Evolutionary conservation across 1,140 invertebrate genomes (phyloP), one percentile per base, ranked within the genome.

Genomic region (Drosophila azteca): DNA sequence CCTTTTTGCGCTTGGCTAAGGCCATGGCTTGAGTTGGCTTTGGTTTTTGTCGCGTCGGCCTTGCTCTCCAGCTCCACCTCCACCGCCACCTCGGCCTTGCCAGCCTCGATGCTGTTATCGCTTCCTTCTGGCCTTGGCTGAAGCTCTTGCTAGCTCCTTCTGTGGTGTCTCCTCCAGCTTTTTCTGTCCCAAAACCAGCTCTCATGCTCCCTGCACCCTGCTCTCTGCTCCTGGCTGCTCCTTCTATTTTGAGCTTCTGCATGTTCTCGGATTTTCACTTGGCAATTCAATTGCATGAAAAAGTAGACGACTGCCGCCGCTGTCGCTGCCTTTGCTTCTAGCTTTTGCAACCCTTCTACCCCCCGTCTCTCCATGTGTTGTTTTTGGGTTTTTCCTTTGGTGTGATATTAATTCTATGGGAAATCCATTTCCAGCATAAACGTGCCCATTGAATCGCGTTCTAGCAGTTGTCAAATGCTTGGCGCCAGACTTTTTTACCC

Each of bases 361-460:
- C 20, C 24, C 45, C 17, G 17, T 3, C 7, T 49, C 15, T 7
- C 8, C 29, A 9, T 49, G 11, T 29, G n/a, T 44, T 41, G 39
- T 13, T 63, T 64, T 55, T 66, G 51, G 70, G 52, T 35, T 74
- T 55, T 74, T 75, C 49, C 64, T 66, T 77, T 76, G 65, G 81
- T 73, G 75, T 84, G 72, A 85, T 84, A 85, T 84, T 84, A 84
- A 84, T 84, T 87, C 82, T 73, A 84, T 84, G 80, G 70, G 79
- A 87, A 84, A 85, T 79, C 79, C 80, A 72, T 74, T 82, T 62
- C 60, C 63, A 79, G 63, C 77, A 79, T 79, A 83, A 83, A 76
- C 80, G 80, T 83, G 80, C 77, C 70, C 79, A 83, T 83, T 84
- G 76, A 84, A 79, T 66, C 70, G 79, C 66, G 26, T 29, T 66